Percentiles rank a stretch among this genome's conserved stretches.
Conservation (phyloP, 2,113 vertebrate genomes). For the Odontophorus gujanensis region DNA sequence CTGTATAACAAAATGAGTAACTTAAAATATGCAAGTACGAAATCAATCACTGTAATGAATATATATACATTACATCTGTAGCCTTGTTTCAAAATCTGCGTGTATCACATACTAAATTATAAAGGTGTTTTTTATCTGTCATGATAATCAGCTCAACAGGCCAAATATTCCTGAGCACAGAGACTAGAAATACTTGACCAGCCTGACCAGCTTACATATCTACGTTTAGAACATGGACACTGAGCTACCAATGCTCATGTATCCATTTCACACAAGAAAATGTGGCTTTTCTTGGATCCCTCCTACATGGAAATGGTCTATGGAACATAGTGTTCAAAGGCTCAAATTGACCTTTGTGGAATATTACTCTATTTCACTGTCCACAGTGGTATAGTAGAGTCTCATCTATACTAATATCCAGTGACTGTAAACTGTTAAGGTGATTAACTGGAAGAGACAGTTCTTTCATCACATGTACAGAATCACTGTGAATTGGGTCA, state of each 20-base stretch:
- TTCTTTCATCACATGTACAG: slow-evolving; percentile 9
- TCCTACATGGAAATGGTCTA: neutral
- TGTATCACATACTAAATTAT: neutral
- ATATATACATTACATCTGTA: neutral
- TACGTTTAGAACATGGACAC: neutral
- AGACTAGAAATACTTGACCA: neutral
- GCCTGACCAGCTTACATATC: neutral
- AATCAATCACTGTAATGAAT: neutral
- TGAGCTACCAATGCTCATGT: neutral
- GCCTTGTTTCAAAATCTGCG: neutral
- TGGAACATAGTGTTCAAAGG: neutral
- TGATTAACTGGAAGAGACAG: slow-evolving; percentile 51
- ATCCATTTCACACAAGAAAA: neutral
- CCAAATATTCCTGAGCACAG: neutral
- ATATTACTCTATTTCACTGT: neutral
- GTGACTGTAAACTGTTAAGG: slow-evolving; percentile 44
- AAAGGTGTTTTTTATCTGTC: neutral
- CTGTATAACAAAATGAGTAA: neutral
- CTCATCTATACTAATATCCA: slow-evolving; percentile 27
- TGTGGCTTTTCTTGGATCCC: neutral
- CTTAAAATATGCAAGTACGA: neutral
- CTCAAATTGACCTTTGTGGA: neutral
- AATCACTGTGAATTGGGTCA: neutral
- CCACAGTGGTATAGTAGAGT: neutral
- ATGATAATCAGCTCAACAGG: neutral